These are phyloP conservation scores for Ptyas mucosa DNA, from an alignment of 2,113 vertebrate genomes.

Conservation along the genomic window DNA sequence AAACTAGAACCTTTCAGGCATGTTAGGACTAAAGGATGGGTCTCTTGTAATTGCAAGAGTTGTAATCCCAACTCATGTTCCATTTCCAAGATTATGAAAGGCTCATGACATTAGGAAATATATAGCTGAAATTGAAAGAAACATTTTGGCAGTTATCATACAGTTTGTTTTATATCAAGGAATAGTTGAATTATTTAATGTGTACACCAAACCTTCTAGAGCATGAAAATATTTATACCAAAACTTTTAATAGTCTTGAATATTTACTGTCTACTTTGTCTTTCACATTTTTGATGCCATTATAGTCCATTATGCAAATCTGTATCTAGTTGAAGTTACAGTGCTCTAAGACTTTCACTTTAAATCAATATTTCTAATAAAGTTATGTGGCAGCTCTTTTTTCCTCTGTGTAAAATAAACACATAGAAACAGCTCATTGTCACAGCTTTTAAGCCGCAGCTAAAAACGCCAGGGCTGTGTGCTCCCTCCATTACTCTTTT, in stretches of 20 bases:
- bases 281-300: constrained; percentile 21
- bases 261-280: neutral
- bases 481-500: neutral
- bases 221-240: neutral
- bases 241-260: neutral
- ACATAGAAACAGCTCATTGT: neutral
- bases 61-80: neutral
- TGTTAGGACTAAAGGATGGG: neutral
- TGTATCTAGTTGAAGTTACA: neutral
- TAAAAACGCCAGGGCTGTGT: neutral
- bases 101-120: neutral
- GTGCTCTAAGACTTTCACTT: neutral
- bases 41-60: neutral
- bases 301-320: neutral
- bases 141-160: neutral
- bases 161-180: neutral
- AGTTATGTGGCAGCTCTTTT: neutral
- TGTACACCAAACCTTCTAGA: neutral
- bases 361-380: fast-evolving
- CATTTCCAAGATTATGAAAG: neutral
- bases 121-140: neutral
- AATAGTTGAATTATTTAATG: neutral
- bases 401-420: neutral
- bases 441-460: neutral
- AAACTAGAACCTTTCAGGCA: neutral